Evolutionary conservation across 1,140 invertebrate genomes (phyloP).

Genomic region (Metopolophium dirhodum): DNA sequence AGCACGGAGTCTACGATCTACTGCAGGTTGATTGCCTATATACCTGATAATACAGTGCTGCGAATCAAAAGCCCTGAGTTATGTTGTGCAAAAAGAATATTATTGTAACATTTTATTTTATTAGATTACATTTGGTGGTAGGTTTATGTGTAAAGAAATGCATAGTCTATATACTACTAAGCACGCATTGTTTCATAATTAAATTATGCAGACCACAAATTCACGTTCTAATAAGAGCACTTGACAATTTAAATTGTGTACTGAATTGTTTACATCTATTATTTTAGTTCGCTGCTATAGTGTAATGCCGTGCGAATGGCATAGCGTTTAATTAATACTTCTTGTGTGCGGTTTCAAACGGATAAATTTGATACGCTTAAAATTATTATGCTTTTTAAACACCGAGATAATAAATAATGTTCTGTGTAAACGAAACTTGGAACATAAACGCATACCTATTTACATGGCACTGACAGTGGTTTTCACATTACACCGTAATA

Average conservation of each 20-base stretch:
- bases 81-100: neutral
- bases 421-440: neutral
- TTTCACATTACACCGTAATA: neutral
- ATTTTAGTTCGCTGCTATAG: neutral
- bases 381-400: neutral
- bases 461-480: neutral
- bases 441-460: neutral
- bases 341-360: neutral
- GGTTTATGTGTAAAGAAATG: neutral
- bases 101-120: neutral
- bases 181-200: neutral
- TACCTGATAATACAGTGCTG: too few relatives aligned
- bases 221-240: neutral
- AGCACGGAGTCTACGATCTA: too few relatives aligned
- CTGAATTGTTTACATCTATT: neutral
- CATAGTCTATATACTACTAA: too few relatives aligned
- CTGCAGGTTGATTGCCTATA: too few relatives aligned
- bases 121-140: neutral
- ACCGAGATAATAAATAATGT: neutral
- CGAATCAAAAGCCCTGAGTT: neutral
- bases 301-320: neutral
- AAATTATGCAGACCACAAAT: conserved; percentile 2
- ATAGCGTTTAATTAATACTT: neutral
- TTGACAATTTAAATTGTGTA: neutral
- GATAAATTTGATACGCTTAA: neutral